These are phyloP conservation scores for Syrista parreyssii DNA, from an alignment of 2,888 invertebrate genomes.

Conservation along the genomic window DNA sequence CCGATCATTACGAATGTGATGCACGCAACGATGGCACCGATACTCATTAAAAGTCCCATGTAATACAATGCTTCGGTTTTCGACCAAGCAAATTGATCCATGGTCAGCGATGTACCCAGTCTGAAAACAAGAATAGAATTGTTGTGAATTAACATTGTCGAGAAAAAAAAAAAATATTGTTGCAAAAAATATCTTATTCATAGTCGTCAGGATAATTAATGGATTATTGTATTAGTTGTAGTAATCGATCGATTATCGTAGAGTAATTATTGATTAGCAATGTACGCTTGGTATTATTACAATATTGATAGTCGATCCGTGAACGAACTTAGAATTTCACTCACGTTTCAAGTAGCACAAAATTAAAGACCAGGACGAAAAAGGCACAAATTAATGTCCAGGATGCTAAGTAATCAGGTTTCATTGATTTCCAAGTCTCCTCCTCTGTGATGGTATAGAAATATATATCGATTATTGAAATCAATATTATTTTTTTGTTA, in stretches of 20 bases:
- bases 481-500: not conserved
- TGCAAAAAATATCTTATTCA: not conserved
- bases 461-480: not conserved
- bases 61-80: constrained; percentile 81
- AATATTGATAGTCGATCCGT: no score
- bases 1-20: constrained; percentile 78
- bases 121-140: constrained; percentile 53
- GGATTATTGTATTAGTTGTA: not conserved
- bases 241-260: no score
- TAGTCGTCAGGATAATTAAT: not conserved
- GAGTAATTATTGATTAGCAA: no score
- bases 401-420: constrained; percentile 80
- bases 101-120: constrained; percentile 84
- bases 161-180: not conserved
- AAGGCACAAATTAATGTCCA: constrained; percentile 85
- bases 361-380: constrained; percentile 87
- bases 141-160: not conserved
- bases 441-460: constrained; percentile 69
- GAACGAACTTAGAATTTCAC: constrained; percentile 37
- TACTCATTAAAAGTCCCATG: constrained; percentile 85
- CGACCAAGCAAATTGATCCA: constrained; percentile 91
- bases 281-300: no score
- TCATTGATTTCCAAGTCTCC: constrained; percentile 77
- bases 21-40: constrained; percentile 83
- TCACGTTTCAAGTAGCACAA: constrained; percentile 87